These are phyloP conservation scores for Chydorus sphaericus DNA, from an alignment of 2,888 invertebrate genomes.

Conservation along the genomic window DNA sequence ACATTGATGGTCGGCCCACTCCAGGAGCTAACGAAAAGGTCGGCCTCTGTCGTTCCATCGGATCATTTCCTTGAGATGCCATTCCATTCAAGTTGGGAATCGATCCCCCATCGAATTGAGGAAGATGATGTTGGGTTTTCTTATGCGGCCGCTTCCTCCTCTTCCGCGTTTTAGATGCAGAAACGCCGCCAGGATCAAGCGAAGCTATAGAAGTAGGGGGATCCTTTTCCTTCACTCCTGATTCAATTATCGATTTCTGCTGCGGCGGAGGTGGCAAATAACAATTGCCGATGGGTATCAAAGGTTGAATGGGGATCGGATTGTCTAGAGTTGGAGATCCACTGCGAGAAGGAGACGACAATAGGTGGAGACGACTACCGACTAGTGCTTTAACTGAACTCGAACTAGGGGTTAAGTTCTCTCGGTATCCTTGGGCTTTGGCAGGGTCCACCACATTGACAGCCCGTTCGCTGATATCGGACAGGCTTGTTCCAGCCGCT, in stretches of 20 bases:
- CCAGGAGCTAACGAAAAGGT: slow-evolving; percentile 3
- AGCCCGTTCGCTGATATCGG: slow-evolving; percentile 27
- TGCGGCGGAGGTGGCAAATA: background rate
- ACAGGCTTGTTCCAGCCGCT: slow-evolving; percentile 44
- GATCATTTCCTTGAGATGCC: background rate
- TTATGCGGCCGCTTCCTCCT: background rate
- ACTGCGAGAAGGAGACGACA: slow-evolving; percentile 12
- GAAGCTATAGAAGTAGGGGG: slow-evolving; percentile 5
- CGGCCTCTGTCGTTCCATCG: background rate
- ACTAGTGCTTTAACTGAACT: background rate
- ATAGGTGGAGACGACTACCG: slow-evolving; percentile 3
- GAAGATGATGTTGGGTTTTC: slow-evolving; percentile 25
- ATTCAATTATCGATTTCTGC: no score
- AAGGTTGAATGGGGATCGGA: slow-evolving; percentile 6
- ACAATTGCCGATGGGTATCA: background rate
- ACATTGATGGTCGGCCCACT: slow-evolving; percentile 5
- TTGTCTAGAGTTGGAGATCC: slow-evolving; percentile 10
- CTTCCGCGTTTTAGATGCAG: slow-evolving; percentile 5
- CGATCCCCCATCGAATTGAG: slow-evolving; percentile 26
- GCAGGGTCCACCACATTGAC: slow-evolving; percentile 50
- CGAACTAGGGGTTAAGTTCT: slow-evolving; percentile 30
- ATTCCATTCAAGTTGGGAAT: slow-evolving; percentile 20
- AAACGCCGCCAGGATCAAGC: slow-evolving; percentile 13
- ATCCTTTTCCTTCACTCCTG: background rate
- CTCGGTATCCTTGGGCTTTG: slow-evolving; percentile 82